Base-by-base conservation (phyloP, 1,140 invertebrate species). In the Caenorhabditis briggsae region DNA sequence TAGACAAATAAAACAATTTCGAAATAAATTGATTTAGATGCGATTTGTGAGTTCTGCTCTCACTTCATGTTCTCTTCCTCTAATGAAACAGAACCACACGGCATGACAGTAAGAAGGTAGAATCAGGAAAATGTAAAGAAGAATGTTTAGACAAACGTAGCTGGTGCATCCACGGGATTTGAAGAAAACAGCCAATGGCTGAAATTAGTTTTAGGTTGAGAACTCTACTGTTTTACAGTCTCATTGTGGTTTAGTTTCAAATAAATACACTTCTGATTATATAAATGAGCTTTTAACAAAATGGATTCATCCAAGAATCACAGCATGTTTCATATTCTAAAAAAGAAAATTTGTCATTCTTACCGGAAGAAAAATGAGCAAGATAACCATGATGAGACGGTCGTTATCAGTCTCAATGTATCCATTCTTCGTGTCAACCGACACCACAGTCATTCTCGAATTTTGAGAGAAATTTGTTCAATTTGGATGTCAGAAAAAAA, bases 321-420 rank as follows among this genome's bases (percentile, higher is more conserved):
- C 14, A 23, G 2, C 43, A 7, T 18, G 2, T 43, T 25, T 33
- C 64, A 41, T 9, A 12, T 48, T 74, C n/a, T 84, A n/a, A n/a
- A n/a, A n/a, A n/a, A n/a, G n/a, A n/a, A n/a, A n/a, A n/a, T n/a
- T n/a, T n/a, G n/a, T n/a, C n/a, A n/a, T n/a, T 43, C 86, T 82
- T 65, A 88, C 87, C 53, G 87, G 87, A 8, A 87, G 46, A 16
- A 88, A 83, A 50, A 88, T 87, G 59, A 87, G 78, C 25, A 88
- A 53, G 7, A 88, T 56, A 8, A 87, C 61, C 59, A 88, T 85
- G 43, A 88, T 83, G 18, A 88, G 88, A 78, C 50, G 88, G 59
- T 88, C 86, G 56, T 78, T 78, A 78, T 78, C 70, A 78, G 70
- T 78, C 41, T 78, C 70, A 78, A 78, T 50, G 50, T 78, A 78